Base-by-base conservation (phyloP, 2,888 invertebrate genomes). In the Odontocerum albicorne region DNA sequence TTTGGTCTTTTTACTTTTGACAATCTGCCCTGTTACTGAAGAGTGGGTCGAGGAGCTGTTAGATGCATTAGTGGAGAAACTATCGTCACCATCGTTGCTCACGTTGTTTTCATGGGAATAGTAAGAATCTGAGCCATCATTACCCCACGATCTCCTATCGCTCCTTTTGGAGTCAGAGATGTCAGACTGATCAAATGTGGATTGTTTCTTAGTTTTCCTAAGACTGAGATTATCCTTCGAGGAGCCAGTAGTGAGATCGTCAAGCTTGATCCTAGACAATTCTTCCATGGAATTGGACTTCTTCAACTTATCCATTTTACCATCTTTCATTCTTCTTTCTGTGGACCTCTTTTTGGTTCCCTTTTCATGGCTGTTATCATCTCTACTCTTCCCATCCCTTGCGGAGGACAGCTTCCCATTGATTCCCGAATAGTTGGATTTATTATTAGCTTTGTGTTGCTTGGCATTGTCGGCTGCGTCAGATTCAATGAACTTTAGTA, bases 281-380 rank as follows among this genome's bases (percentile, higher is more conserved):
- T 92, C 92, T 70, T 91, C 90, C 64, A 92, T 73, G 21, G 90
- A 90, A 67, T 88, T 86, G 61, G 88, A 86, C 62, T 90, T 87
- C 67, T 88, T 84, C 55, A 83, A 62, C 46, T 65, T 66, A 33
- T 64, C 61, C 32, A 61, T 62, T 65, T 62, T 62, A n/a, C 54
- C 50, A 62, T 63, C 65, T 47, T 65, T 65, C 42, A 72, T 65
- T 65, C 74, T 73, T 1, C 75, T 72, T 64, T 75, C 74, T 58
- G 77, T 71, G 61, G 78, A 78, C 43, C 80, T 77, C 61, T 80
- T 80, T 68, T 77, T 77, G 64, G 62, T 70, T 47, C 66, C 67
- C 65, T 75, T 75, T 64, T 78, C 75, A 65, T 74, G 73, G 50
- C 70, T 64, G 63, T 74, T 73, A 62, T 59, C 59, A 12, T 53